These are phyloP conservation scores for Galerucella pusilla DNA, from an alignment of 2,888 invertebrate species.

Conservation along the genomic window DNA sequence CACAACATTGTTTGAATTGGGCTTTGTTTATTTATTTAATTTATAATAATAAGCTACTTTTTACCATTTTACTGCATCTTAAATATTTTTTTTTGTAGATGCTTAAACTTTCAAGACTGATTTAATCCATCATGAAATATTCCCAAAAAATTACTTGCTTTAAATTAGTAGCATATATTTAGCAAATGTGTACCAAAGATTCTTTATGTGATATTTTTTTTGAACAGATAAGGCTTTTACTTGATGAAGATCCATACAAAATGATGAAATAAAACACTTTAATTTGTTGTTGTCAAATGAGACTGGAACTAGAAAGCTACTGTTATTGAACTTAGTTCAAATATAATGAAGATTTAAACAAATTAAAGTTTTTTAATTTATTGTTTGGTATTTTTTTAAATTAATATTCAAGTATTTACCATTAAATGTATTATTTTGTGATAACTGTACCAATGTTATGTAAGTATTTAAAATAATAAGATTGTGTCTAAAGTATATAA, in stretches of 20 bases:
- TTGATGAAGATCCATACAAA: no score
- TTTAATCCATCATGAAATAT: background rate
- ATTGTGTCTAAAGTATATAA: background rate
- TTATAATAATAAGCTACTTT: background rate
- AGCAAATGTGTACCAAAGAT: background rate
- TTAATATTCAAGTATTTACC: no score
- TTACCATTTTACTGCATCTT: background rate
- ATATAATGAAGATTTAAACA: no score
- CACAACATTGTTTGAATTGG: slow-evolving; percentile 39
- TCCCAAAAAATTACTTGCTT: background rate
- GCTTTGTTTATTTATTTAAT: background rate
- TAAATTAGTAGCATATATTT: background rate
- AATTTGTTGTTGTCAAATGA: no score
- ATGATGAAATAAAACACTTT: no score
- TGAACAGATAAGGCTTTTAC: no score
- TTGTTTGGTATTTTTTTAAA: no score
- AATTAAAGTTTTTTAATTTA: no score
- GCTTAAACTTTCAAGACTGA: background rate
- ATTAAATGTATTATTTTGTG: background rate
- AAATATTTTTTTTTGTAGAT: background rate
- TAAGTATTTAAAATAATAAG: background rate
- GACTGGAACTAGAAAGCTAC: no score
- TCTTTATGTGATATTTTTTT: background rate
- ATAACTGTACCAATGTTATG: background rate
- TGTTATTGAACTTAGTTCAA: no score